Evolutionary conservation across 2,888 invertebrate genomes (phyloP), one percentile per base, ranked within the genome.

Genomic region (Ormyrus labotus): DNA sequence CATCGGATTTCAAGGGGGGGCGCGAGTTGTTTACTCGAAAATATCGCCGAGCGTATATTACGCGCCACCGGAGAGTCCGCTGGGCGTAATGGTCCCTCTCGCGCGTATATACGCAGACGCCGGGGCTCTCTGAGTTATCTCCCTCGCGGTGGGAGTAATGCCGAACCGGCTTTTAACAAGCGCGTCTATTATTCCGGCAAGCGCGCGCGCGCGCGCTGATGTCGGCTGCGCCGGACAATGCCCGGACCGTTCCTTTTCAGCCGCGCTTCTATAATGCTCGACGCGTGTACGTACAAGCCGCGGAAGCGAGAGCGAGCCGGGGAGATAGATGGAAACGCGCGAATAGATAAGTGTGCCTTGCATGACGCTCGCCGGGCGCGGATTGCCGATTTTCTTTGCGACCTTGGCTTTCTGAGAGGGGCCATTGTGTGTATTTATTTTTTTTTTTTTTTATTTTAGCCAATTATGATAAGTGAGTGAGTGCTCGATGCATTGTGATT

Each of bases 81-180:
- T 3, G 34, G 34, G 80, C 78, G 81, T 84, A 83, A 83, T 83
- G 80, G 83, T 81, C 83, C 81, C 34, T 34, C 34, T 34, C 34
- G 34, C 34, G 34, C 34, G 4, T 4, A 19, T 19, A 19, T 2
- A 19, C 1, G 2, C 19, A 19, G 19, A 19, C 34, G 34, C 34
- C 34, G 34, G 34, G 34, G 34, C 34, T 34, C 34, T 34, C 57
- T 55, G 68, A 77, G 81, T 82, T 83, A 81, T 81, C 82, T 81
- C 82, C 68, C 73, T 67, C 34, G 51, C 60, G 34, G 65, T 45
- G 65, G 48, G 68, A 47, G 78, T 81, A 83, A 82, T 83, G 82
- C 82, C 78, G 81, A 83, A 82, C 80, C 82, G 72, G 82, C 83
- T 83, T 82, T 84, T 84, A 84, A 84, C 84, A 83, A 82, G 82